A percentile compares a stretch with the other conserved stretches of the same genome.
These are phyloP conservation scores for Lepidurus packardi DNA, from an alignment of 1,140 invertebrate genomes.

Conservation along the genomic window DNA sequence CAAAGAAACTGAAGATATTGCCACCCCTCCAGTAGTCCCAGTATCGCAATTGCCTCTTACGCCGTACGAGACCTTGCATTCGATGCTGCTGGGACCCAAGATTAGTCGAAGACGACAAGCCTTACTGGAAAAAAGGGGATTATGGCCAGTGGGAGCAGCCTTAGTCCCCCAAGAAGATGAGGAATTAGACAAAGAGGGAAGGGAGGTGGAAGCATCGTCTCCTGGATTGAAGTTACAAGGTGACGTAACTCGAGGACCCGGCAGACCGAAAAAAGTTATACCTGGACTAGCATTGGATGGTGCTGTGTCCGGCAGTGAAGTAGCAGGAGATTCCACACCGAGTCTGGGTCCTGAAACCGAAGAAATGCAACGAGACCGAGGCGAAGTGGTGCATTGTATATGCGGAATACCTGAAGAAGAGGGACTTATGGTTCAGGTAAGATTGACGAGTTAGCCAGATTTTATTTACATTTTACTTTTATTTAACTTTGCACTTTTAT, in stretches of 20 bases:
- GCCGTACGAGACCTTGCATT: not conserved
- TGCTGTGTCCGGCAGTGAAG: not conserved
- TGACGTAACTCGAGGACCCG: not conserved
- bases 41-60: not conserved
- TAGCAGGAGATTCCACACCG: slow-evolving; percentile 30
- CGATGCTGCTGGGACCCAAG: not conserved
- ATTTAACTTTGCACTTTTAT: not conserved
- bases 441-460: not conserved
- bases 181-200: not conserved
- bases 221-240: not conserved
- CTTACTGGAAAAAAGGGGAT: not conserved
- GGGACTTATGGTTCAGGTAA: slow-evolving; percentile 75
- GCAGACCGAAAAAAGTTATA: slow-evolving; percentile 25
- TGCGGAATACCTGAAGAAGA: slow-evolving; percentile 80
- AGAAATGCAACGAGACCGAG: slow-evolving; percentile 46
- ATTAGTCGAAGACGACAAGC: slow-evolving; percentile 8
- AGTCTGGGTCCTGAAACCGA: slow-evolving; percentile 34
- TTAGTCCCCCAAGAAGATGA: not conserved
- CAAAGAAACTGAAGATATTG: not conserved
- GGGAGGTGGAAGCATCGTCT: not conserved
- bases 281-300: slow-evolving; percentile 14
- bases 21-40: not conserved
- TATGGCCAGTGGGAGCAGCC: not conserved
- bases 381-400: slow-evolving; percentile 80
- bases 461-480: too few species aligned